Conservation (phyloP, 1,140 invertebrate genomes). For the Microplitis demolitor region DNA sequence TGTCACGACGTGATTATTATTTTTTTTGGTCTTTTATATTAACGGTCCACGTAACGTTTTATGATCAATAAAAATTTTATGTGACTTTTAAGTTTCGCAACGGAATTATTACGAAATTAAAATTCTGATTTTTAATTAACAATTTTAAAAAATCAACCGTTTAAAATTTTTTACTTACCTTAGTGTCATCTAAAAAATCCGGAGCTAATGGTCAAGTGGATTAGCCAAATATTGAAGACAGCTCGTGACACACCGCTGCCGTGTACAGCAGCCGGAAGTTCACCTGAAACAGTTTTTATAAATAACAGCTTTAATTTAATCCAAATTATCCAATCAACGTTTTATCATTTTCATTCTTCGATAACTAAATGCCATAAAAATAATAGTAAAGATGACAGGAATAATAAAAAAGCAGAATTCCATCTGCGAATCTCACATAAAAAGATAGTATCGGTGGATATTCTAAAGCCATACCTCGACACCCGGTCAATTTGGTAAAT, state of each 20-base stretch:
- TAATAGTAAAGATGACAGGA: neutral
- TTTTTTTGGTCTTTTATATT: slow-evolving; percentile 32
- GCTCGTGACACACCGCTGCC: slow-evolving; percentile 59
- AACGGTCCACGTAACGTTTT: no score
- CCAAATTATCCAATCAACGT: neutral
- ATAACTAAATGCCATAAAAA: neutral
- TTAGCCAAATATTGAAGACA: slow-evolving; percentile 59
- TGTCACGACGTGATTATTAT: neutral
- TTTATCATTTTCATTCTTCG: neutral
- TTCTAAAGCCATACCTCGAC: slow-evolving; percentile 19
- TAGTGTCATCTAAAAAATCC: slow-evolving; percentile 62
- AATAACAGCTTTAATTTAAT: no score
- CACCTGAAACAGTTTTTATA: slow-evolving; percentile 48
- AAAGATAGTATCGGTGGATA: slow-evolving; percentile 15
- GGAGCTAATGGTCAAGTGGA: slow-evolving; percentile 58
- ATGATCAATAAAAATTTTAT: no score
- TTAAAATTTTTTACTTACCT: slow-evolving; percentile 41
- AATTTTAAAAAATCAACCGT: neutral
- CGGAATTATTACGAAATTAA: neutral
- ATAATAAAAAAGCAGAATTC: neutral
- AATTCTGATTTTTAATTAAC: neutral
- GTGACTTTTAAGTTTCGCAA: no score
- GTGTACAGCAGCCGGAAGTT: slow-evolving; percentile 62
- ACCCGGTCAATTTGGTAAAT: slow-evolving; percentile 24
- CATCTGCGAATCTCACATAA: neutral